These are phyloP conservation scores for Drosophila histrio DNA, from an alignment of 2,888 invertebrate genomes.

Conservation along the genomic window DNA sequence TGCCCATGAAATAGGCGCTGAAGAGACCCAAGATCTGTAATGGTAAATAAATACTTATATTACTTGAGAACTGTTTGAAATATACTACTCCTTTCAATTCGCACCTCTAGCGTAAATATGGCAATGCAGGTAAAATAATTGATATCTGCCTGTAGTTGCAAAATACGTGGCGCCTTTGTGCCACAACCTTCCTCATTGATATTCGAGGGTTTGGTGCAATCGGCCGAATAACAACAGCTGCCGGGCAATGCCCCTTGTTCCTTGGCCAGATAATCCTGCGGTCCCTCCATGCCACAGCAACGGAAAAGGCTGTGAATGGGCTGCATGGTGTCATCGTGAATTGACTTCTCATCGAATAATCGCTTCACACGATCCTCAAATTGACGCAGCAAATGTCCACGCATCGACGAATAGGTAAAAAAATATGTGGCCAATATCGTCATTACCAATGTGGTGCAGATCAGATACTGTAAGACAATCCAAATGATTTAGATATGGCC, in stretches of 20 bases:
- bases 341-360: slow-evolving; percentile 60
- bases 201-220: slow-evolving; percentile 67
- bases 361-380: slow-evolving; percentile 67
- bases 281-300: slow-evolving; percentile 76
- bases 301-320: slow-evolving; percentile 73
- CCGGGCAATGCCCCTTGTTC: slow-evolving; percentile 67
- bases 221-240: slow-evolving; percentile 73
- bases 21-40: slow-evolving; percentile 56
- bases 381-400: slow-evolving; percentile 55
- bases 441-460: slow-evolving; percentile 45
- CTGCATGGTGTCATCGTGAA: slow-evolving; percentile 69
- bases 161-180: slow-evolving; percentile 44
- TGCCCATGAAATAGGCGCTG: slow-evolving; percentile 60
- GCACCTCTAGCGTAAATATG: slow-evolving; percentile 66
- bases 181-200: slow-evolving; percentile 72
- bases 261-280: slow-evolving; percentile 72
- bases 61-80: too few relatives aligned
- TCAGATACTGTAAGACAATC: slow-evolving; percentile 53
- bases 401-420: slow-evolving; percentile 65
- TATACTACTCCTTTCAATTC: background rate
- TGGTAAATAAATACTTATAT: background rate
- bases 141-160: slow-evolving; percentile 56
- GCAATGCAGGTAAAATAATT: slow-evolving; percentile 61
- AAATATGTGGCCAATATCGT: slow-evolving; percentile 68
- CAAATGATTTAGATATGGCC: background rate